Conservation (phyloP, 2,888 invertebrate species). For the Ommatoiulus sabulosus region DNA sequence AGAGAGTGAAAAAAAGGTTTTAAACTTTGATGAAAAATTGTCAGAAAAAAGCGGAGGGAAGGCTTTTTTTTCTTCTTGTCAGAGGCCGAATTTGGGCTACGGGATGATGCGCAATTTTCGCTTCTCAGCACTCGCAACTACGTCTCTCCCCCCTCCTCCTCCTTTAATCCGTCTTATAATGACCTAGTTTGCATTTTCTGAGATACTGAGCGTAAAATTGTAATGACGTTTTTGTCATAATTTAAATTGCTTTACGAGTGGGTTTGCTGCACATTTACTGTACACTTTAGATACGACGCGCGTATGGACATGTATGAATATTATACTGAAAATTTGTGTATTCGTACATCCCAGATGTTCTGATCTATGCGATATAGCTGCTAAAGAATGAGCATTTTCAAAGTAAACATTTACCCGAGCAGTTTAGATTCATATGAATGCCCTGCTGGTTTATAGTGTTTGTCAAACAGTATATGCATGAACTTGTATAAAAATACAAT, state of each 20-base stretch:
- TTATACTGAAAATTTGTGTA: too few species aligned
- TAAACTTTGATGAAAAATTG: conserved; percentile 47
- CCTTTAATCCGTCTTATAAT: neutral
- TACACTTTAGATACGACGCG: too few species aligned
- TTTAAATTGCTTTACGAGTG: neutral
- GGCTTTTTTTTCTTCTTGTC: neutral
- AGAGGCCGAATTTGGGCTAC: neutral
- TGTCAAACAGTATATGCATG: too few species aligned
- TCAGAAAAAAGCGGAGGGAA: conserved; percentile 7
- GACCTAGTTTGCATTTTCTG: neutral
- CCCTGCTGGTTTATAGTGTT: too few species aligned
- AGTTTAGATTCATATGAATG: too few species aligned
- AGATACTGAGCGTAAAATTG: neutral
- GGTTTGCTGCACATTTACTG: neutral
- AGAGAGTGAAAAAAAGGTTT: conserved; percentile 11
- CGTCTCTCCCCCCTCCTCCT: neutral
- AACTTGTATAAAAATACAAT: too few species aligned
- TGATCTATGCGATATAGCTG: too few species aligned
- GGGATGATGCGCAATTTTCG: neutral
- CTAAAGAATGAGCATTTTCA: too few species aligned
- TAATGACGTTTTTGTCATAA: neutral
- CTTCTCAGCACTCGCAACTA: neutral
- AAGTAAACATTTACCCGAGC: too few species aligned
- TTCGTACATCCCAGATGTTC: too few species aligned
- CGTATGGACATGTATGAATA: too few species aligned